phyloP scores from a whole-genome alignment of 2,888 invertebrate species.

The Eledona agricola region DNA sequence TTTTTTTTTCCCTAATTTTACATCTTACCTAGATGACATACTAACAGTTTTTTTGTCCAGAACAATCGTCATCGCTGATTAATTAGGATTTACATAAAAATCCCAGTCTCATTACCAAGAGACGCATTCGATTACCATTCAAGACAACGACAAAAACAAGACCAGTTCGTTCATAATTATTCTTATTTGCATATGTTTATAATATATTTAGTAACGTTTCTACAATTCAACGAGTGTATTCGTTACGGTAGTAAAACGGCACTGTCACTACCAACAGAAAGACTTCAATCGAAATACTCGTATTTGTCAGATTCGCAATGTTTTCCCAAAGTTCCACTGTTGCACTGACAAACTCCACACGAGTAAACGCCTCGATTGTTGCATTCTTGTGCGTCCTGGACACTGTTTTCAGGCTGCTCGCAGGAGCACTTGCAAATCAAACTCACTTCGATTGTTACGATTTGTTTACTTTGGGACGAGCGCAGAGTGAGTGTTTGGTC shows the following conservation, averaged over 20 bases:
- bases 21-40: too few relatives aligned
- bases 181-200: too few relatives aligned
- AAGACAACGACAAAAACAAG: too few relatives aligned
- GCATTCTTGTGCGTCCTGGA: not conserved
- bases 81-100: too few relatives aligned
- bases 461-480: constrained; percentile 1
- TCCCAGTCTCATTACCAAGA: too few relatives aligned
- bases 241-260: not conserved
- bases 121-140: too few relatives aligned
- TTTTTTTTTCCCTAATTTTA: too few relatives aligned
- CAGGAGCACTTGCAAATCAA: not conserved
- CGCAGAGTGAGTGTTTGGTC: not conserved
- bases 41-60: too few relatives aligned
- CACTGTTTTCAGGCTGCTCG: not conserved
- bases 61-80: too few relatives aligned
- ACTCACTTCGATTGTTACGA: not conserved
- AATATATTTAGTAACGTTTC: too few relatives aligned
- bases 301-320: constrained; percentile 1
- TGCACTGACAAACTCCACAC: constrained; percentile 1
- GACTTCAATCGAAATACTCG: not conserved
- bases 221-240: not conserved
- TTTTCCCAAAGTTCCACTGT: not conserved
- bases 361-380: not conserved
- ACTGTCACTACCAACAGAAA: not conserved
- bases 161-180: too few relatives aligned